These are phyloP conservation scores for Diplazon laetatorius DNA, from an alignment of 2,888 invertebrate genomes.

Conservation along the genomic window DNA sequence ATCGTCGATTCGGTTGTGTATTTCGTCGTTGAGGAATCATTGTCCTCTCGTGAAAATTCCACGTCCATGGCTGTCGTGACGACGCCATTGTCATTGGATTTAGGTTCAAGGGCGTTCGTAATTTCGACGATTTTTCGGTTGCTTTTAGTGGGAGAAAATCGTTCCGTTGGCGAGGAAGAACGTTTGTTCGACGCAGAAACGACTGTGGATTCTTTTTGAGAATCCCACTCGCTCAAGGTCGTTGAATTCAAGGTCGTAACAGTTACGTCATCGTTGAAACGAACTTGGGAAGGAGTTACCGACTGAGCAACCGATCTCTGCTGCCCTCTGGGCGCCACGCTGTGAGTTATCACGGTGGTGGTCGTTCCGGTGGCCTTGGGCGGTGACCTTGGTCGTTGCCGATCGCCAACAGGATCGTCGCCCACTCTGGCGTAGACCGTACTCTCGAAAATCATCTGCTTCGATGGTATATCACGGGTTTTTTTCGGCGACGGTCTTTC, in stretches of 20 bases:
- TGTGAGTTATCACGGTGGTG: conserved; percentile 75
- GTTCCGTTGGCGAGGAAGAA: conserved; percentile 23
- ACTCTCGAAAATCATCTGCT: conserved; percentile 72
- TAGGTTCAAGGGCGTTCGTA: not conserved
- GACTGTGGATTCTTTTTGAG: conserved; percentile 22
- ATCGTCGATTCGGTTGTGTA: conserved; percentile 65
- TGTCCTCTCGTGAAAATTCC: conserved; percentile 21
- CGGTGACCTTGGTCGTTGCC: conserved; percentile 49
- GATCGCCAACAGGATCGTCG: conserved; percentile 39
- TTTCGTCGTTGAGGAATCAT: conserved; percentile 53
- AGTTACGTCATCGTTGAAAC: conserved; percentile 17
- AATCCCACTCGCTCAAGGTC: conserved; percentile 21
- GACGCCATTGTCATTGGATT: not conserved
- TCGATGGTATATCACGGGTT: conserved; percentile 70
- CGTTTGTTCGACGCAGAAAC: conserved; percentile 30
- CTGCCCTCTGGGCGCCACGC: conserved; percentile 67
- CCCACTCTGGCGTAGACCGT: conserved; percentile 70
- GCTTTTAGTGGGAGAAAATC: conserved; percentile 53
- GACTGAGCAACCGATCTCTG: conserved; percentile 47
- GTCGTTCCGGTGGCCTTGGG: conserved; percentile 74
- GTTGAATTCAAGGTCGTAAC: conserved; percentile 8
- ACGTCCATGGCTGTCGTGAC: conserved; percentile 21
- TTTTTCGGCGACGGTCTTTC: conserved; percentile 68
- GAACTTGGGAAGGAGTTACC: conserved; percentile 42
- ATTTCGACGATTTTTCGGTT: conserved; percentile 43